phyloP scores from a whole-genome alignment of 2,888 invertebrate genomes.

The Ectemnius lituratus region DNA sequence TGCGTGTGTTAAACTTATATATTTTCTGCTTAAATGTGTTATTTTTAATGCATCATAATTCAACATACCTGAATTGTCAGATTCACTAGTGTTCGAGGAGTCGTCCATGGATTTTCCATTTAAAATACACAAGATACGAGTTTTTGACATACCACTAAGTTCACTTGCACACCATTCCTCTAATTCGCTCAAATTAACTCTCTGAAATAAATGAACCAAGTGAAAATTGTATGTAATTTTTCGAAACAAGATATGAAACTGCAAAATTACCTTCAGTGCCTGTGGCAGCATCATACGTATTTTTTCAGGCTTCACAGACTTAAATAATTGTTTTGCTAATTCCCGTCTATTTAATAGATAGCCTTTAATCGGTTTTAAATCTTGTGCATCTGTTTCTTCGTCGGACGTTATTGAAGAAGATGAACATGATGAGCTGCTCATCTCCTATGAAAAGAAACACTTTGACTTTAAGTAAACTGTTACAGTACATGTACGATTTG shows the following conservation, averaged over 20 bases:
- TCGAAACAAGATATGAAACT: not conserved
- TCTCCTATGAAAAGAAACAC: slow-evolving; percentile 43
- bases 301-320: slow-evolving; percentile 74
- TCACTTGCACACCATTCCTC: slow-evolving; percentile 74
- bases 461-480: not conserved
- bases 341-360: slow-evolving; percentile 71
- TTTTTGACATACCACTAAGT: slow-evolving; percentile 74
- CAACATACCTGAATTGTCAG: slow-evolving; percentile 71
- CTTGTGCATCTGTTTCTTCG: slow-evolving; percentile 69
- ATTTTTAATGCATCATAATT: not conserved
- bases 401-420: slow-evolving; percentile 74
- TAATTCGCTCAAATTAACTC: slow-evolving; percentile 69
- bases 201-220: slow-evolving; percentile 56
- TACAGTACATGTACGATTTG: not conserved
- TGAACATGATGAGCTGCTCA: slow-evolving; percentile 74
- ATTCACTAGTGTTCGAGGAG: slow-evolving; percentile 75
- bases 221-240: not conserved
- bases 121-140: slow-evolving; percentile 70
- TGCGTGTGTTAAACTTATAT: no score
- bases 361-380: slow-evolving; percentile 74
- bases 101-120: slow-evolving; percentile 72
- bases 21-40: slow-evolving; percentile 7
- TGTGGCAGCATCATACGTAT: slow-evolving; percentile 76
- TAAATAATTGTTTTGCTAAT: slow-evolving; percentile 73
- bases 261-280: slow-evolving; percentile 67